Percentiles rank a stretch among this genome's conserved stretches.
These are phyloP conservation scores for Promerops cafer DNA, from an alignment of 2,113 vertebrate genomes.

Conservation along the genomic window DNA sequence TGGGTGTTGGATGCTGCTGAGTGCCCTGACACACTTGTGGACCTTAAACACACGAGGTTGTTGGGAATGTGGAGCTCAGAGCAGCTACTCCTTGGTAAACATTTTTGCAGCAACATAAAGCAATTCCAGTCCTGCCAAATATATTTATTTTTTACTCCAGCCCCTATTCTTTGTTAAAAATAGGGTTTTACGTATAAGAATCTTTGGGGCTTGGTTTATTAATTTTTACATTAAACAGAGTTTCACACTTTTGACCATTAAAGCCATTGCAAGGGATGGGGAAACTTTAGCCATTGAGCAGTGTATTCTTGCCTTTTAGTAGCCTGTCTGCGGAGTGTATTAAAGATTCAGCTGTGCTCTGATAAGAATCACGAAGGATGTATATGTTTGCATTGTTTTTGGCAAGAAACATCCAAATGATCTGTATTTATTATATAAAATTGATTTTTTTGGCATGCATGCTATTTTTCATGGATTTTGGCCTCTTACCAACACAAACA, in stretches of 20 bases:
- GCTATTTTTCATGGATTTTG: conserved; percentile 58
- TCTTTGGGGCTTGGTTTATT: neutral
- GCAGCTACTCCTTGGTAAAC: neutral
- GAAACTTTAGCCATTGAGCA: neutral
- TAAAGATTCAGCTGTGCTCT: conserved; percentile 47
- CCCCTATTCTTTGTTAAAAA: neutral
- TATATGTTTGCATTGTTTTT: conserved; percentile 65
- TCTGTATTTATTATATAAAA: conserved; percentile 59
- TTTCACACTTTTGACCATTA: neutral
- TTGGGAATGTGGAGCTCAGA: neutral
- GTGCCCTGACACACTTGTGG: neutral
- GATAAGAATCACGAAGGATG: conserved; percentile 62
- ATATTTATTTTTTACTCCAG: neutral
- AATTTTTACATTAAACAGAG: neutral
- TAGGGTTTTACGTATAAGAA: neutral
- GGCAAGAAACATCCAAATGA: conserved; percentile 53
- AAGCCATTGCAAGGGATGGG: neutral
- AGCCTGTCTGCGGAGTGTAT: conserved; percentile 4
- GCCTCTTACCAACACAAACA: conserved; percentile 52
- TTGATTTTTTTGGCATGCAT: conserved; percentile 55
- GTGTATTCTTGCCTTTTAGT: neutral
- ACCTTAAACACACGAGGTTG: neutral
- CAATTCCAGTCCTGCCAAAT: neutral
- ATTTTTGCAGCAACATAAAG: neutral
- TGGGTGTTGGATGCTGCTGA: neutral